Evolutionary conservation across 1,140 invertebrate genomes (phyloP).

Genomic region (Sipha flava): DNA sequence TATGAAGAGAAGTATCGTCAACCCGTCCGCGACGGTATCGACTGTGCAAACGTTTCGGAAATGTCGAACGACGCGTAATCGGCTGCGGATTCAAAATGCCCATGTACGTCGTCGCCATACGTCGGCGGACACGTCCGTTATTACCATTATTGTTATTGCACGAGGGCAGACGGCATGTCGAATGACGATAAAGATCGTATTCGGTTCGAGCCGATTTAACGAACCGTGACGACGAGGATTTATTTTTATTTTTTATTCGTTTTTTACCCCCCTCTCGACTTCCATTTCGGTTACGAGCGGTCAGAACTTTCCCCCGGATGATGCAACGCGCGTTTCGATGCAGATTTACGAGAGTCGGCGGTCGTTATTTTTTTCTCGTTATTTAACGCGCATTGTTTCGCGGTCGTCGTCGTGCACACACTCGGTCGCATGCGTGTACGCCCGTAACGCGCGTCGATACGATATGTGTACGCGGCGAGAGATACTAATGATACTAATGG

Average conservation of each 20-base stretch:
- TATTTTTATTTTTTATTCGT: not conserved
- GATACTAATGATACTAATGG: too few relatives aligned
- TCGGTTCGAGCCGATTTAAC: not conserved
- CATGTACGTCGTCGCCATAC: too few relatives aligned
- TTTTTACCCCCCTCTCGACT: not conserved
- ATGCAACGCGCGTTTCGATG: not conserved
- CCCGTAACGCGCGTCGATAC: too few relatives aligned
- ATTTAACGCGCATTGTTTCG: not conserved
- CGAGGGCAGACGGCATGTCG: not conserved
- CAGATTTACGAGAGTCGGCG: not conserved
- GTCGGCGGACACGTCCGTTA: too few relatives aligned
- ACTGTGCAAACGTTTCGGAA: too few relatives aligned
- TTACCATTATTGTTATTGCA: not conserved
- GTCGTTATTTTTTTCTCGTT: not conserved
- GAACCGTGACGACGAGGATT: not conserved
- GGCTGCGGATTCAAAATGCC: too few relatives aligned
- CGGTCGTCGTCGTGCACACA: too few relatives aligned
- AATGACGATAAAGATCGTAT: not conserved
- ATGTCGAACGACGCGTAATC: too few relatives aligned
- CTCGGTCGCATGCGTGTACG: too few relatives aligned
- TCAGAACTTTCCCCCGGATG: conserved; percentile 1
- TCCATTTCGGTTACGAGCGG: not conserved
- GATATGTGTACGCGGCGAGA: too few relatives aligned
- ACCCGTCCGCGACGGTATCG: too few relatives aligned
- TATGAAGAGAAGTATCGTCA: too few relatives aligned